phyloP scores from a whole-genome alignment of 2,797 vertebrate genomes.

The Chloroceryle inda region DNA sequence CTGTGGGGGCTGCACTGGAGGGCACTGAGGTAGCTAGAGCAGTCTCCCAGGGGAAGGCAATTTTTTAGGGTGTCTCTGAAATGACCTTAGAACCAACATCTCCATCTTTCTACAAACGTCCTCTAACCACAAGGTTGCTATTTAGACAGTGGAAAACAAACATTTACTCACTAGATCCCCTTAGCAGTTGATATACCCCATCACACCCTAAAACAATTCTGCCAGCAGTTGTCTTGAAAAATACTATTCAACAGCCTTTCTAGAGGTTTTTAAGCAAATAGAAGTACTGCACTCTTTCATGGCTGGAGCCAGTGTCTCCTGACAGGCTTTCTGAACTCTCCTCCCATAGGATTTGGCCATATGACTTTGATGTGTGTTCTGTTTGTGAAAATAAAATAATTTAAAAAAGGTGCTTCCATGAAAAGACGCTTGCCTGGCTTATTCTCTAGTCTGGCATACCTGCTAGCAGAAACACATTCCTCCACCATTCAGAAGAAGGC shows the following conservation, averaged over 20 bases:
- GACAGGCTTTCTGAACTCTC: background rate
- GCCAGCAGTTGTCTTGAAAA: background rate
- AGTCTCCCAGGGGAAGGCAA: background rate
- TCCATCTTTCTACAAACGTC: accelerated
- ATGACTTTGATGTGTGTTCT: background rate
- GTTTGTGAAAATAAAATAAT: too few species aligned
- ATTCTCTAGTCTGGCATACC: background rate
- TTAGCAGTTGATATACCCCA: background rate
- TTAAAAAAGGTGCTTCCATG: accelerated
- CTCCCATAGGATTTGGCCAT: background rate
- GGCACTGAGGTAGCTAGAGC: background rate
- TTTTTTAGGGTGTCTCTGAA: background rate
- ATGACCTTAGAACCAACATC: background rate
- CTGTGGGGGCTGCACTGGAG: background rate
- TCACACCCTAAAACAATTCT: background rate
- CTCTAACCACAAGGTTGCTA: background rate
- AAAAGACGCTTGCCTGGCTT: background rate
- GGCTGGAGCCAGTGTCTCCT: background rate
- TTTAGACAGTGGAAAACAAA: background rate
- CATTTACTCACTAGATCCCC: background rate
- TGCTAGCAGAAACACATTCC: background rate
- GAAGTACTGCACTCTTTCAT: background rate
- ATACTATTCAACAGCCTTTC: background rate
- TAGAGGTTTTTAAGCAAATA: background rate
- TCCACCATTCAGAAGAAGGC: background rate